Base-by-base conservation (phyloP, 2,888 invertebrate genomes). In the Masnerella sp. region DNA sequence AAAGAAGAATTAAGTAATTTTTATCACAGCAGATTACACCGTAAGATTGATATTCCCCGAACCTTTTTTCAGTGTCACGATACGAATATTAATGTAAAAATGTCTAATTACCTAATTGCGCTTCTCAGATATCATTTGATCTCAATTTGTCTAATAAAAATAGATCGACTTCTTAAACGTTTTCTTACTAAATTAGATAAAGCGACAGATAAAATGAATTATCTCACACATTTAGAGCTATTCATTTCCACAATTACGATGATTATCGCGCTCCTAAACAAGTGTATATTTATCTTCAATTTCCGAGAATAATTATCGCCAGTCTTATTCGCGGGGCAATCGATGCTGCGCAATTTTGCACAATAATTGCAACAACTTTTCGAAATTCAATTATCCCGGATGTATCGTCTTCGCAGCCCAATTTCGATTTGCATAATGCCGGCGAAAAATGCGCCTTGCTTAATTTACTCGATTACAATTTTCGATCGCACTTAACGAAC, bases 141-240 rank as follows among this genome's bases (percentile, higher is more conserved):
- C 49, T 49, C 18, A 34, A 49, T 20, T 32, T 34, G 18, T 32
- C n/a, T 20, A 49, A 49, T 32, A 20, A 32, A 18, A 18, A 32
- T 34, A 49, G 4, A 49, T 49, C 28, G 28, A 18, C 11, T 32
- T 7, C 12, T 32, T 18, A 49, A 49, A 30, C 30, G 32, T 49
- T 49, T 49, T 49, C 32, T n/a, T 32, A 12, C 47, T 17, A 49
- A 49, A 18, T 49, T 32, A 18, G 47, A 49, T 49, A 18, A 15
- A 49, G 7, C 7, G 18, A 2, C 17, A 5, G 47, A 49, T 49
- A 49, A 49, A 49, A 49, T 49, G 9, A 49, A 49, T 49, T 17
- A 32, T 32, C n/a, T 49, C 32, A 32, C 18, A 18, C 12, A 18
- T 2, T 49, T 18, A n/a, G 47, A 17, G 18, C 32, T 11, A 18